A percentile compares a stretch with the other conserved stretches of the same genome.
These are phyloP conservation scores for Catharus bicknelli DNA, from an alignment of 2,113 vertebrate genomes.

Conservation along the genomic window DNA sequence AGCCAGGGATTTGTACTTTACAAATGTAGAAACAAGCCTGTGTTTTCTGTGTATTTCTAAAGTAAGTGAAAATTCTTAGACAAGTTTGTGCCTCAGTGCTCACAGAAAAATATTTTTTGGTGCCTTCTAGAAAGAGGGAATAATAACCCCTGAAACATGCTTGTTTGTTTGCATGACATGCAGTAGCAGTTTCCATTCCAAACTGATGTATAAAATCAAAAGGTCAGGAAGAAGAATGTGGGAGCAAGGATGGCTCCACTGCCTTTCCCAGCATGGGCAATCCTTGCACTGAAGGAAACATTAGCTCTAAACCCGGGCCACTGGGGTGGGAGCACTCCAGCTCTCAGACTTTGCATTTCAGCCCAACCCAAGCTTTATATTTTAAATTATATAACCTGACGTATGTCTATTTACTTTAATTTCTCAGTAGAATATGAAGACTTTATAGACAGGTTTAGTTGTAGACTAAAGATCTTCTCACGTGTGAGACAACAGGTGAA, in stretches of 20 bases:
- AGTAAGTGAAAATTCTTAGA: not conserved
- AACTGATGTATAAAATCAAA: not conserved
- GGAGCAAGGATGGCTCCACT: rapidly evolving
- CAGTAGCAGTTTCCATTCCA: not conserved
- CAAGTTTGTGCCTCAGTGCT: not conserved
- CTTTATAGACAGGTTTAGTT: not conserved
- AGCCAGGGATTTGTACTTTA: not conserved
- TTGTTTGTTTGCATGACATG: not conserved
- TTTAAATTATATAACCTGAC: not conserved
- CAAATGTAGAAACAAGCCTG: not conserved
- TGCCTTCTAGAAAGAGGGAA: not conserved
- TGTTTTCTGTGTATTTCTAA: not conserved
- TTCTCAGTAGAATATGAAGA: not conserved
- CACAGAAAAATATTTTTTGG: not conserved
- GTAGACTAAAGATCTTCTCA: not conserved
- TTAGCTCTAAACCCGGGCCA: not conserved
- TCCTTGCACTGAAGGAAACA: not conserved
- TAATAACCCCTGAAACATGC: not conserved
- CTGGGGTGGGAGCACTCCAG: not conserved
- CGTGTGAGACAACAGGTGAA: not conserved
- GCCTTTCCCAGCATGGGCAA: not conserved
- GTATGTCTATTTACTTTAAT: not conserved
- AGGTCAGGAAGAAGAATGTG: not conserved
- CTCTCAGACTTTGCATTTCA: not conserved
- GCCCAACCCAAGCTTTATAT: not conserved